Percentiles rank a stretch among this genome's conserved stretches.
These are phyloP conservation scores for Hirtodrosophila cameraria DNA, from an alignment of 2,888 invertebrate species.

Conservation along the genomic window DNA sequence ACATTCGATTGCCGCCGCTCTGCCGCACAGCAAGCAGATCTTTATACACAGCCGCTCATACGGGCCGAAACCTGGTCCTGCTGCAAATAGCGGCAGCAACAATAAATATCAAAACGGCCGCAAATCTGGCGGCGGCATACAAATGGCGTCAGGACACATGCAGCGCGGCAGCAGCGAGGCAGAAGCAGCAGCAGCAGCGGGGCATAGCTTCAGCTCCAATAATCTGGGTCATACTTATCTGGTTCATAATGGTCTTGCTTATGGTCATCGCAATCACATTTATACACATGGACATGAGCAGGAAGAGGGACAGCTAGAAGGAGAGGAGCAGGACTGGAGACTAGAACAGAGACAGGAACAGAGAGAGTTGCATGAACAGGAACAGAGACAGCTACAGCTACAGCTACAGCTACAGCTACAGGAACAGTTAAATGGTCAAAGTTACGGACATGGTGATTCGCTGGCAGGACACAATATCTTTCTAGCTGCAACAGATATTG, in stretches of 20 bases:
- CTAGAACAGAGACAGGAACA: conserved; percentile 2
- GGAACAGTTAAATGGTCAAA: neutral
- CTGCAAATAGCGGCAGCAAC: conserved; percentile 3
- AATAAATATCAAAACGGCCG: conserved; percentile 4
- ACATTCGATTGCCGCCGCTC: too few species aligned
- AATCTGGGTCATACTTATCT: neutral
- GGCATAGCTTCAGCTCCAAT: neutral
- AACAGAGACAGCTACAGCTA: neutral
- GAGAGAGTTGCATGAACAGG: neutral
- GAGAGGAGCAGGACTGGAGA: neutral
- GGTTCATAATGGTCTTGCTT: too few species aligned
- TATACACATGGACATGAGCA: neutral
- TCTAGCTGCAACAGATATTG: neutral
- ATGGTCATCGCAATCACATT: neutral
- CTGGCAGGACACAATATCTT: neutral
- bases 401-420: conserved; percentile 2
- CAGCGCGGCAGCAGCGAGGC: neutral
- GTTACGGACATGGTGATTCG: conserved; percentile 15
- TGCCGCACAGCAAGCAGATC: conserved; percentile 5
- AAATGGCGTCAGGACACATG: conserved; percentile 11
- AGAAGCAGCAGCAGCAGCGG: neutral
- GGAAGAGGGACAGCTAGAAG: neutral
- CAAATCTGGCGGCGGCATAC: conserved; percentile 8
- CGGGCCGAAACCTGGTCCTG: conserved; percentile 12
- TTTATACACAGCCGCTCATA: conserved; percentile 29